phyloP scores from a whole-genome alignment of 2,113 vertebrate species.

The Cyprinodon tularosa region DNA sequence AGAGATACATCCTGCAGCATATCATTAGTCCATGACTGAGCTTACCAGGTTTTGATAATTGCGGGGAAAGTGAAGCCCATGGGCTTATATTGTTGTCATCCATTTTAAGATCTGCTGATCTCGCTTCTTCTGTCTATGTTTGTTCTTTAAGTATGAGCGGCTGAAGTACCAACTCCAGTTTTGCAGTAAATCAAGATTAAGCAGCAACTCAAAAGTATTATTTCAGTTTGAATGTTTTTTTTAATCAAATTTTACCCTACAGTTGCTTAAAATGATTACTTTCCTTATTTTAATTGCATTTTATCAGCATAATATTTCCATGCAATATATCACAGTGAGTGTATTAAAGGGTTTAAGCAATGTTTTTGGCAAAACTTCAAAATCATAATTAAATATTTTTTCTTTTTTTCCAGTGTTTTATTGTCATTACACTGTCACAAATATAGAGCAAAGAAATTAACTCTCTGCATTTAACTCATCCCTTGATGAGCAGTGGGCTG shows the following conservation, averaged over 20 bases:
- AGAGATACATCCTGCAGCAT: slow-evolving; percentile 42
- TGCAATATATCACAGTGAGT: neutral
- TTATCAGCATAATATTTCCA: neutral
- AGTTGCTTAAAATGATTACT: neutral
- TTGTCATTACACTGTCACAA: no score
- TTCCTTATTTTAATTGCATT: neutral
- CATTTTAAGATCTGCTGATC: slow-evolving; percentile 58
- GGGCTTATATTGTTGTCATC: slow-evolving; percentile 54
- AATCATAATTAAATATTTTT: neutral
- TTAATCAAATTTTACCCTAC: neutral
- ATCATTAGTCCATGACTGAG: slow-evolving; percentile 60
- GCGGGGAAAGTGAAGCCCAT: slow-evolving; percentile 44
- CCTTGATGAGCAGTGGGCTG: no score
- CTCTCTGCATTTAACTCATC: no score
- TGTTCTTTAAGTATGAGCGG: slow-evolving; percentile 12
- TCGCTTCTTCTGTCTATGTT: neutral
- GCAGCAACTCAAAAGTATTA: neutral
- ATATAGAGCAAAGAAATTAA: no score
- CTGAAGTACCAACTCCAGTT: neutral
- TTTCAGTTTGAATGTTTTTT: slow-evolving; percentile 1
- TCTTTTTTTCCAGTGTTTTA: no score
- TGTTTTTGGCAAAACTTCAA: neutral
- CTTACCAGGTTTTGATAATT: slow-evolving; percentile 63
- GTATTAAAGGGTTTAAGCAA: neutral
- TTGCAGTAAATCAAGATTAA: slow-evolving; percentile 18